phyloP scores from a whole-genome alignment of 1,140 invertebrate species.

The Araneus ventricosus region DNA sequence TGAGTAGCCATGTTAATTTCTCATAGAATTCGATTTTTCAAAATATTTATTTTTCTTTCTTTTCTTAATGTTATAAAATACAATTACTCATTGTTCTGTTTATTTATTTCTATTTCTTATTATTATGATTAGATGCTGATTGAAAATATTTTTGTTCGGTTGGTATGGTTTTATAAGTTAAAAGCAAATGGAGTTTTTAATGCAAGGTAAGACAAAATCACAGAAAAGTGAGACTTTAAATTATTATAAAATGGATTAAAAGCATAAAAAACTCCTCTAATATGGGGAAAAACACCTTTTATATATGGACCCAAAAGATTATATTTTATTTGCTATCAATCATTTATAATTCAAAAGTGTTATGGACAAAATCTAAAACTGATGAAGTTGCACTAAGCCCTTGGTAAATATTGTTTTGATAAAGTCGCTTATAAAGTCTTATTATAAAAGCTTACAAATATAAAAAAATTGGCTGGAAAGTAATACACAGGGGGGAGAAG shows the following conservation, averaged over 20 bases:
- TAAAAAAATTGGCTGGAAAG: no score
- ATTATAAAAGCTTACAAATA: no score
- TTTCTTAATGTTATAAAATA: background rate
- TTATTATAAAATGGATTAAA: background rate
- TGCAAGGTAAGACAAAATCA: constrained; percentile 11
- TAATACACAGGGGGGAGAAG: no score
- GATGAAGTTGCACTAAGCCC: no score
- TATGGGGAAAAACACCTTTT: no score
- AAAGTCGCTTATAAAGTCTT: no score
- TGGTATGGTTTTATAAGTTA: constrained; percentile 24
- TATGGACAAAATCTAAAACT: no score
- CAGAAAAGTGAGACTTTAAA: background rate
- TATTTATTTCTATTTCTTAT: constrained; percentile 46
- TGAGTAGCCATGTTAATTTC: background rate
- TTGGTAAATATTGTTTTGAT: no score
- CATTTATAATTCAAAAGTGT: no score
- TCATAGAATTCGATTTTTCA: background rate
- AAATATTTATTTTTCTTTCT: background rate
- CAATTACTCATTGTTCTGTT: background rate
- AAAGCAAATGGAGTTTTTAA: constrained; percentile 29
- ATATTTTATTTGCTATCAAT: no score
- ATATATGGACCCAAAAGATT: no score
- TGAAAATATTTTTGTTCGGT: constrained; percentile 26
- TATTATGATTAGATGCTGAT: constrained; percentile 38
- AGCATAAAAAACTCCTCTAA: no score